A percentile compares a stretch with the other conserved stretches of the same genome.
phyloP scores from a whole-genome alignment of 1,140 invertebrate genomes.

The Penaeus vannamei region DNA sequence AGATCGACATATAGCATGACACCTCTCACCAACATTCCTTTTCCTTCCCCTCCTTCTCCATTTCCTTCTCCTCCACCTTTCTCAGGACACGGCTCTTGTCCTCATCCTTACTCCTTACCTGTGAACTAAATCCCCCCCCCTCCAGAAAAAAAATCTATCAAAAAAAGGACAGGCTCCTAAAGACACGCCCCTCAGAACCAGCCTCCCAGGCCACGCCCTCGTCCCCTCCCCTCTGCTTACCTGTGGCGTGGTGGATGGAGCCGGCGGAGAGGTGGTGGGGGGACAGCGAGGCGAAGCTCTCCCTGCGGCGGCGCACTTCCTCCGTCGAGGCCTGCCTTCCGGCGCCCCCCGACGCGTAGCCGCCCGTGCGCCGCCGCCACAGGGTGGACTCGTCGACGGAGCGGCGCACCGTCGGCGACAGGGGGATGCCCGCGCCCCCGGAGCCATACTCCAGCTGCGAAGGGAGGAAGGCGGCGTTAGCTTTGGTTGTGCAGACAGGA shows the following conservation, averaged over 20 bases:
- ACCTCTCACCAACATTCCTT: neutral
- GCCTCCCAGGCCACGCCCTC: neutral
- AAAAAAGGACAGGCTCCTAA: too few species aligned
- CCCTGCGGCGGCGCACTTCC: conserved; percentile 47
- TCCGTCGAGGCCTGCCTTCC: conserved; percentile 52
- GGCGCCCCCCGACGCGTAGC: neutral
- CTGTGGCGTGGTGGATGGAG: conserved; percentile 42
- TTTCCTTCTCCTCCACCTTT: too few species aligned
- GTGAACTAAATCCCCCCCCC: too few species aligned
- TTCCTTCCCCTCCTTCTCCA: too few species aligned
- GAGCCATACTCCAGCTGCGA: conserved; percentile 58
- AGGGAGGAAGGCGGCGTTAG: too few species aligned
- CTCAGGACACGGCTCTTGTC: too few species aligned
- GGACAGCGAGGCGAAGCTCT: conserved; percentile 48
- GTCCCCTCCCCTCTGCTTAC: neutral
- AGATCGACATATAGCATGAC: neutral
- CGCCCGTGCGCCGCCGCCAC: conserved; percentile 44
- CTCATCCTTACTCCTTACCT: too few species aligned
- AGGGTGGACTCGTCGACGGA: conserved; percentile 55
- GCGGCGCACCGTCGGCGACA: conserved; percentile 53
- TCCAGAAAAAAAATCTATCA: too few species aligned
- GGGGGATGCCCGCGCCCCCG: conserved; percentile 40
- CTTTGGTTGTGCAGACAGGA: too few species aligned
- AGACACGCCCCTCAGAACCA: too few species aligned
- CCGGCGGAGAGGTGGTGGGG: conserved; percentile 47